Base-by-base conservation (phyloP, 2,888 invertebrate genomes). In the Leptopilina syphax region DNA sequence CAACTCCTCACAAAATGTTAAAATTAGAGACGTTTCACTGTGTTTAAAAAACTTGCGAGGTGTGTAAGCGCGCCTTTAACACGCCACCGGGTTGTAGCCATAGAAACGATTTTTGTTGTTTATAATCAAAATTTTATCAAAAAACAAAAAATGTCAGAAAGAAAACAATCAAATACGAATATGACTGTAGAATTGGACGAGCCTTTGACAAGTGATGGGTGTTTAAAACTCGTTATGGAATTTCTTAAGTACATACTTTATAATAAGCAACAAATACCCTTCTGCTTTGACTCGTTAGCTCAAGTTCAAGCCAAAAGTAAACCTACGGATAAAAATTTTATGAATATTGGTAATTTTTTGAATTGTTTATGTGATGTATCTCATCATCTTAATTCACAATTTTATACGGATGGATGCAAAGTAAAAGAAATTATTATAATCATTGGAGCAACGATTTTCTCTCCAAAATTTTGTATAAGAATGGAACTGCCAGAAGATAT, bases 201-300 rank as follows among this genome's bases (percentile, higher is more conserved):
- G 70, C 87, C 87, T 50, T 84, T 92, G 77, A 92, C 92, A 8
- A 91, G 89, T 65, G 87, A 88, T 60, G 89, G 90, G 50, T 92
- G 92, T 82, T 87, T 90, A 7, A 89, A 88, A 78, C 83, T 92
- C n/a, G 85, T 92, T 13, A 89, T 88, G 57, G 92, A 92, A 81
- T 83, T 92, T 2, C 83, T 92, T 2, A 92, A 92, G 77, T 92
- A 92, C 82, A 86, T 92, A 57, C 86, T 92, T n/a, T 92, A 91
- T 81, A 91, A 92, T 47, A 92, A 92, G 80, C 90, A 92, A 84
- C 92, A 92, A 80, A 92, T 92, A 78, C 92, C 92, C 3, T 89
- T 92, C 79, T 86, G 92, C 0, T 92, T 87, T 63, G 92, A 92
- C 67, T 89, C 90, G 10, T 80, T 92, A 27, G 81, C 86, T 7